Percentiles rank a stretch among this genome's conserved stretches.
These are phyloP conservation scores for Syrista parreyssii DNA, from an alignment of 2,888 invertebrate genomes.

Conservation along the genomic window DNA sequence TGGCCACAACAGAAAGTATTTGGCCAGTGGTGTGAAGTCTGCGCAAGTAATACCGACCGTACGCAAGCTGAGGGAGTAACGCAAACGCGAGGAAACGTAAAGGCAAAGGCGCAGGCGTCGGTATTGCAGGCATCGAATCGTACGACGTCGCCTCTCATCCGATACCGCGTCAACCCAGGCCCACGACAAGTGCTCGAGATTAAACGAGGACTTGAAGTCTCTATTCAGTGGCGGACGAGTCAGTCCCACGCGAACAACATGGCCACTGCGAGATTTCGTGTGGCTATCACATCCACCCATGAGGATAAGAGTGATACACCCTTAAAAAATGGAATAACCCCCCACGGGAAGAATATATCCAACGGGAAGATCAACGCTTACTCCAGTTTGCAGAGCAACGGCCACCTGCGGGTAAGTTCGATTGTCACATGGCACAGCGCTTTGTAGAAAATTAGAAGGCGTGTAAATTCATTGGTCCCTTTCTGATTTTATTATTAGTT, in stretches of 20 bases:
- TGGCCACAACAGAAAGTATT: background rate
- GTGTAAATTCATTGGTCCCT: background rate
- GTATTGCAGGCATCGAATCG: conserved; percentile 2
- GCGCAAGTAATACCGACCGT: background rate
- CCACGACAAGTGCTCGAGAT: background rate
- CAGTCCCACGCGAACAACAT: conserved; percentile 19
- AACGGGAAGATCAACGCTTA: conserved; percentile 48
- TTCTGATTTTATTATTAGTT: background rate
- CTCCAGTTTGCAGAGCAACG: conserved; percentile 36
- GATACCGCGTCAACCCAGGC: background rate
- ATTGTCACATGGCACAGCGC: background rate
- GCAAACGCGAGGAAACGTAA: background rate
- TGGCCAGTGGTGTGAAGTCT: background rate
- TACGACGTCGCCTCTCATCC: background rate
- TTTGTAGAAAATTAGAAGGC: background rate
- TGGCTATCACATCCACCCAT: conserved; percentile 19
- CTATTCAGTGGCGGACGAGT: conserved; percentile 2
- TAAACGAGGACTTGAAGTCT: background rate
- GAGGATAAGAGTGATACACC: conserved; percentile 15
- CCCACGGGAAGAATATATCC: conserved; percentile 28
- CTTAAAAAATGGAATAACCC: conserved; percentile 33
- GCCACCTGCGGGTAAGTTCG: conserved; percentile 47
- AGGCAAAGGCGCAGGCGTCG: conserved; percentile 4
- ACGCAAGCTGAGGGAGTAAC: background rate
- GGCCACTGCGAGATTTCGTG: conserved; percentile 28